Evolutionary conservation across 1,140 invertebrate species (phyloP), one percentile per base, ranked within the genome.

Genomic region (Hylaeus volcanicus): DNA sequence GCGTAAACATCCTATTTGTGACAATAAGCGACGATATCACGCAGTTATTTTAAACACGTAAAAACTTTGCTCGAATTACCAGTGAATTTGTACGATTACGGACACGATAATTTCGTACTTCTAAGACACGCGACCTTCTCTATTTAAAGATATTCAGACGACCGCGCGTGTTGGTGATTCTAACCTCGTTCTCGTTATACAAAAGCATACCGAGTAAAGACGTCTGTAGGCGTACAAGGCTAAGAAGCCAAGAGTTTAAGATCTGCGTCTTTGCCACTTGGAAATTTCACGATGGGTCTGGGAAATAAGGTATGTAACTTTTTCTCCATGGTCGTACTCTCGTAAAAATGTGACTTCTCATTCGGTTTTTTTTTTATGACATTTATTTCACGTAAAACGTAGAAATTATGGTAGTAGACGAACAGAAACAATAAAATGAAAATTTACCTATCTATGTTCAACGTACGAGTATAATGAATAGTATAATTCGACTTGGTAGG

Each of bases 241-340:
- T 26, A 26, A 26, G 26, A 26, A 26, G 26, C 26, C 26, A 26
- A 26, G 8, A 41, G 5, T 58, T 43, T 15, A 45, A 15, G 1
- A 60, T 69, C 58, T 51, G 1, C 6, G 45, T n/a, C 41, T 41
- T 43, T n/a, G 15, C 37, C 1, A 15, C 5, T 39, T 48, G 37
- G 15, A 43, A 39, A 4, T 9, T 12, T 26, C n/a, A 74, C 74
- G 14, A 86, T 86, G 85, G 84, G 84, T 15, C n/a, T 75, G 1
- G 79, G 77, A 55, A 65, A 86, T 4, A 86, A 86, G 85, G 85
- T 86, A 63, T 4, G 73, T 81, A 61, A 39, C 74, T 37, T 26
- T 26, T 26, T 14, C 56, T 45, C 0, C 26, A 15, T 58, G 56
- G 5, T 5, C 45, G 1, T 60, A 4, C 39, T 5, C 5, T 5